These are phyloP conservation scores for Brachionus rotundiformis DNA, from an alignment of 1,140 invertebrate genomes.

Conservation along the genomic window DNA sequence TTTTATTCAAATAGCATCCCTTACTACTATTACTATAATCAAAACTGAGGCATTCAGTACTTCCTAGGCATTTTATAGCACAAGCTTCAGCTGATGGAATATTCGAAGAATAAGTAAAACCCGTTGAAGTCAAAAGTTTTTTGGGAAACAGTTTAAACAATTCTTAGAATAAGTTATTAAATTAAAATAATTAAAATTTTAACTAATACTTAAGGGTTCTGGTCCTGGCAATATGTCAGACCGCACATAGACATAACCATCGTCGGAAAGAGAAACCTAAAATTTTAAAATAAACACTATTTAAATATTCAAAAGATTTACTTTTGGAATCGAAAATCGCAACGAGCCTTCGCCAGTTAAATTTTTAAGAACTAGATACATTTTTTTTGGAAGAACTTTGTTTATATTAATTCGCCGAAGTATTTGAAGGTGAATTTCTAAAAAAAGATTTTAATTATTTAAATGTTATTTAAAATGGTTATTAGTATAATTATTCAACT, in stretches of 20 bases:
- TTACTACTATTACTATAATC: slow-evolving; percentile 20
- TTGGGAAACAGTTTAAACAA: slow-evolving; percentile 27
- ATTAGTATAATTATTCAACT: too few species aligned
- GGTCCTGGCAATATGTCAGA: slow-evolving; percentile 22
- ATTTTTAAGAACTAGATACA: not conserved
- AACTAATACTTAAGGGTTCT: not conserved
- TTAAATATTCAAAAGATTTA: too few species aligned
- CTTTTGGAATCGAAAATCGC: not conserved
- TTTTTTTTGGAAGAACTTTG: not conserved
- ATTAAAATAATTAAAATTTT: not conserved
- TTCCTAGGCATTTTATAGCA: slow-evolving; percentile 18
- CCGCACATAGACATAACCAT: slow-evolving; percentile 17
- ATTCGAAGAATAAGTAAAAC: slow-evolving; percentile 7
- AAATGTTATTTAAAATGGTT: not conserved
- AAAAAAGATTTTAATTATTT: not conserved
- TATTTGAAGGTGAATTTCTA: not conserved
- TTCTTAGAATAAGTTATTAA: not conserved
- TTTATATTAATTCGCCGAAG: not conserved
- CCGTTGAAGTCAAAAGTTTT: not conserved
- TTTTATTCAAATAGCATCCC: slow-evolving; percentile 37
- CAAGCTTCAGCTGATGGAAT: not conserved
- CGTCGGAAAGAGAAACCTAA: not conserved
- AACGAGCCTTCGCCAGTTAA: not conserved
- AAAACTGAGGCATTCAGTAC: slow-evolving; percentile 33
- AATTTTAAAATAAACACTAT: too few species aligned